Conservation (phyloP, 92 coral and sea anemone genomes). For the Pocillopora meandrina region DNA sequence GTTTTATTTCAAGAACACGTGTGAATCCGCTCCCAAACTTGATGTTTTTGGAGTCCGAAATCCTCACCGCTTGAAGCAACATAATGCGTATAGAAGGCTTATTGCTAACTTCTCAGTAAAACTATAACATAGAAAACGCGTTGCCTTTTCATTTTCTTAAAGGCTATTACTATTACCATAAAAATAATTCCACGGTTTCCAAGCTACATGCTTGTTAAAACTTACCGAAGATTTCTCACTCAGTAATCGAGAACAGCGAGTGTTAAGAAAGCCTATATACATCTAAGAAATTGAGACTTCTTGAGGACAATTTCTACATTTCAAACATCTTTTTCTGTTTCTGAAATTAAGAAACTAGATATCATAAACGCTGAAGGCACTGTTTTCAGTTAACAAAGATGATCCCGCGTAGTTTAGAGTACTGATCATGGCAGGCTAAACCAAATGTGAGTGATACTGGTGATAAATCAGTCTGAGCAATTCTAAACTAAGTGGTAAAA, state of each 20-base stretch:
- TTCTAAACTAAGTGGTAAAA: neutral
- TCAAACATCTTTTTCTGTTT: no score
- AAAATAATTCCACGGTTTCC: no score
- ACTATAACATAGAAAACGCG: neutral
- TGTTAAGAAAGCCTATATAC: neutral
- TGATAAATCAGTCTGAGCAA: neutral
- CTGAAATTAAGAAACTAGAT: no score
- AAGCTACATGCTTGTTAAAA: neutral
- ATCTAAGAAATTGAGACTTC: neutral
- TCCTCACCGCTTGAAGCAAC: neutral
- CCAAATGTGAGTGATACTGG: neutral
- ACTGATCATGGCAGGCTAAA: neutral
- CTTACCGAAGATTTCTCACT: neutral
- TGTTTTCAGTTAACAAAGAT: no score
- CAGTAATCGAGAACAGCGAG: neutral
- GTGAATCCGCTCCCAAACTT: neutral
- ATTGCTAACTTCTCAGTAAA: neutral
- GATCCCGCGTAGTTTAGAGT: no score
- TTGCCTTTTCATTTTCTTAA: neutral
- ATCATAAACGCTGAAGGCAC: no score
- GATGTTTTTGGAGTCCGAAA: neutral
- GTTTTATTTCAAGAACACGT: neutral
- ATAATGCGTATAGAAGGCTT: neutral
- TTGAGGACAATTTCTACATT: no score
- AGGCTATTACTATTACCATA: no score